phyloP scores from a whole-genome alignment of 2,888 invertebrate species.

The Norana najaformis region DNA sequence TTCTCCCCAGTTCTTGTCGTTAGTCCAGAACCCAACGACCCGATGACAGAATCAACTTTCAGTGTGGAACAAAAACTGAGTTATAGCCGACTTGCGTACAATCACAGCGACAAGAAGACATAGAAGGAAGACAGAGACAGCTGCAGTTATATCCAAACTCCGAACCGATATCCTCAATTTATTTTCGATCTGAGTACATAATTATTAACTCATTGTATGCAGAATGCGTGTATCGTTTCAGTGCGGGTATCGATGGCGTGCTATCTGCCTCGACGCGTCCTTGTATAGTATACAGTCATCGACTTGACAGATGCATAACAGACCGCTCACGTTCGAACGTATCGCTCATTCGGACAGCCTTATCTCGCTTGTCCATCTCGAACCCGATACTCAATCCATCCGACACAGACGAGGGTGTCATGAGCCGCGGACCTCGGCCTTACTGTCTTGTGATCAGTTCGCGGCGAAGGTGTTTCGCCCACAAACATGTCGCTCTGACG shows the following conservation, averaged over 20 bases:
- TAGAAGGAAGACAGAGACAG: neutral
- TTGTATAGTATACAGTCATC: too few species aligned
- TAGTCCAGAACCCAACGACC: neutral
- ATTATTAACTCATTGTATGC: neutral
- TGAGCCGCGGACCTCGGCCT: neutral
- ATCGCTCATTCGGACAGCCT: neutral
- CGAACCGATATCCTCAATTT: too few species aligned
- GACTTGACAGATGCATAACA: too few species aligned
- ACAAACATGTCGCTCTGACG: neutral
- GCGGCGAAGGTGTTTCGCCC: neutral
- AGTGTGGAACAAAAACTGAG: neutral
- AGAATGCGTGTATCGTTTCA: neutral
- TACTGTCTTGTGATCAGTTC: neutral
- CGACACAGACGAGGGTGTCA: neutral
- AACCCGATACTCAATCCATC: neutral
- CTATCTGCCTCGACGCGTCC: too few species aligned
- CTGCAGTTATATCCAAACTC: neutral
- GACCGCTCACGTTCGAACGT: neutral
- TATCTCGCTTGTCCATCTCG: neutral
- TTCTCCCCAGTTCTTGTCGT: too few species aligned
- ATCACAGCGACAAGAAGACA: neutral
- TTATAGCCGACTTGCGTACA: neutral
- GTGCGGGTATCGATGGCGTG: too few species aligned
- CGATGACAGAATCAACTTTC: neutral
- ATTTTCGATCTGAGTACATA: too few species aligned